Evolutionary conservation across 1,140 invertebrate genomes (phyloP).

Genomic region (Triops longicaudatus): DNA sequence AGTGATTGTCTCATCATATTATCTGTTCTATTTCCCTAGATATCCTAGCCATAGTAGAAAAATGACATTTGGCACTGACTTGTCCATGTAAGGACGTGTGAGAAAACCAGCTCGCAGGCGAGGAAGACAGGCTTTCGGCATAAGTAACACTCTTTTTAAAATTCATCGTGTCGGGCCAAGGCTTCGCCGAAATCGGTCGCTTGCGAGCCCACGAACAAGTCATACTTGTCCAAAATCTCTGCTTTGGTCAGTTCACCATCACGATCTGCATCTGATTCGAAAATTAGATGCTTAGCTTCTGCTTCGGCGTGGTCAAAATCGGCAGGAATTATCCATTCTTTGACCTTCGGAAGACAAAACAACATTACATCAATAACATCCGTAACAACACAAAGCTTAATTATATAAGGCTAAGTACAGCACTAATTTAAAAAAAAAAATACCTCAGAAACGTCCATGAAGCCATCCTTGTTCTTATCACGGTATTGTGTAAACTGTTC

Average conservation of each 20-base stretch:
- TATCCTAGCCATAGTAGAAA: neutral
- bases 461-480: conserved; percentile 81
- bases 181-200: conserved; percentile 98
- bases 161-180: conserved; percentile 85
- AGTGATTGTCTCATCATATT: neutral
- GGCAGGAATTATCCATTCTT: conserved; percentile 88
- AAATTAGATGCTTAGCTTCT: conserved; percentile 90
- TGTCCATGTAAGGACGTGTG: neutral
- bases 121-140: neutral
- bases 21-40: neutral
- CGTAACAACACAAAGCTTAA: neutral
- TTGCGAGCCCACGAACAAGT: conserved; percentile 96
- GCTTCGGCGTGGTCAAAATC: conserved; percentile 95
- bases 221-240: conserved; percentile 92
- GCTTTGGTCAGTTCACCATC: conserved; percentile 83
- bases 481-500: conserved; percentile 79
- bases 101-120: neutral
- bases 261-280: conserved; percentile 81
- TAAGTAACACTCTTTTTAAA: conserved; percentile 47
- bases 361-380: conserved; percentile 24
- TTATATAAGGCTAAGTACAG: no score
- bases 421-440: conserved; percentile 28
- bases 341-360: conserved; percentile 46
- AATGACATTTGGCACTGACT: conserved; percentile 4
- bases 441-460: conserved; percentile 76